Evolutionary conservation across 2,888 invertebrate species (phyloP), one percentile per base, ranked within the genome.

Genomic region (Cyaniris semiargus): DNA sequence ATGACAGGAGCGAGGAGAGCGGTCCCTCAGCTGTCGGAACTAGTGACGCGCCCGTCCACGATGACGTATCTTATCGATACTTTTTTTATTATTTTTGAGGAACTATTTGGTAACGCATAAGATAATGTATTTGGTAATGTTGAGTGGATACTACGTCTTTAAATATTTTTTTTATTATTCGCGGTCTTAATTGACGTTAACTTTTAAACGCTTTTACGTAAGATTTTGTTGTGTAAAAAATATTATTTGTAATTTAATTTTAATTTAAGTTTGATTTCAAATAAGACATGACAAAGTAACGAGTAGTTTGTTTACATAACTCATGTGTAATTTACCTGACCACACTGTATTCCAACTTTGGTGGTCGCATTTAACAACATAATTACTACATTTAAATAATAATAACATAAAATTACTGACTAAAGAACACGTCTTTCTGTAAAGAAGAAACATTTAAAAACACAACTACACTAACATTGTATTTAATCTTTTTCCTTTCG

Each of bases 11-110:
- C 23, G 18, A 48, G 74, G 53, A 48, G 74, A 53, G 23, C 48
- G 48, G 74, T 74, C 53, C 48, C 74, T 74, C 74, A 27, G 18
- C 48, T 74, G 74, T 48, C 74, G 74, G 74, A 48, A 74, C 23
- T 66, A 66, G 66, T 66, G 66, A 66, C 66, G 66, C 66, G 15
- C 66, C 66, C 27, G 23, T 7, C 21, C 60, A 66, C 66, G 18
- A 18, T 66, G 31, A 66, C 66, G 27, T 23, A 60, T 60, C 21
- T 60, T 66, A 66, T 66, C 66, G 66, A 31, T 66, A 58, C 23
- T 13, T 27, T 66, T 60, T 66, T 10, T 60, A 23, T 60, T 60
- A 3, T 23, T 60, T 66, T 66, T 66, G 66, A 66, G 66, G 66
- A 66, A 66, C 27, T 66, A 66, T 66, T 66, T 66, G 66, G 60